Evolutionary conservation across 2,113 vertebrate species (phyloP).

Genomic region (Lepus europaeus): DNA sequence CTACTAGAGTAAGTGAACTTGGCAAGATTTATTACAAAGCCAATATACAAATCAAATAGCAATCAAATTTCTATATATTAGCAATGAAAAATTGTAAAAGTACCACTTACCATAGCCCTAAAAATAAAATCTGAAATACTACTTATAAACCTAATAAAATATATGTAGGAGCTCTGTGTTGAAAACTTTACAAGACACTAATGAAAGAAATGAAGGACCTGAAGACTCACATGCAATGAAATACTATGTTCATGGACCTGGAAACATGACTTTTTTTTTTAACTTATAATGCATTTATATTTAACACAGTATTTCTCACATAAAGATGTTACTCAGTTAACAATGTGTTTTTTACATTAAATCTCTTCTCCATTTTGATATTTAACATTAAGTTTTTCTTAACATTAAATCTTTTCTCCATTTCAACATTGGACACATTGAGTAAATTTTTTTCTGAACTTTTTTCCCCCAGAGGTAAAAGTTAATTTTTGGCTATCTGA

Average conservation of each 20-base stretch:
- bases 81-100: conserved; percentile 32
- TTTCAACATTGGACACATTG: conserved; percentile 41
- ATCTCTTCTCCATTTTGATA: conserved; percentile 56
- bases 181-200: neutral
- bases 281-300: conserved; percentile 52
- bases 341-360: conserved; percentile 56
- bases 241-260: no score
- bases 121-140: neutral
- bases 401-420: conserved; percentile 47
- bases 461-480: conserved; percentile 3
- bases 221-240: no score
- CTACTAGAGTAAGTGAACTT: conserved; percentile 2
- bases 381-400: conserved; percentile 30
- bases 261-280: neutral
- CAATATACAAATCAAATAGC: neutral
- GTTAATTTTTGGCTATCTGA: conserved; percentile 51
- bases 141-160: neutral
- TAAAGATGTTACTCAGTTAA: conserved; percentile 13
- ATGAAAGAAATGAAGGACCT: conserved; percentile 29
- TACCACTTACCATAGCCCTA: neutral
- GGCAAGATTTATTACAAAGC: neutral
- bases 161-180: neutral
- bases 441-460: conserved; percentile 57
- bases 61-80: conserved; percentile 1
- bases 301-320: conserved; percentile 64